Evolutionary conservation across 1,140 invertebrate species (phyloP), one percentile per base, ranked within the genome.

Genomic region (Hylaeus volcanicus): DNA sequence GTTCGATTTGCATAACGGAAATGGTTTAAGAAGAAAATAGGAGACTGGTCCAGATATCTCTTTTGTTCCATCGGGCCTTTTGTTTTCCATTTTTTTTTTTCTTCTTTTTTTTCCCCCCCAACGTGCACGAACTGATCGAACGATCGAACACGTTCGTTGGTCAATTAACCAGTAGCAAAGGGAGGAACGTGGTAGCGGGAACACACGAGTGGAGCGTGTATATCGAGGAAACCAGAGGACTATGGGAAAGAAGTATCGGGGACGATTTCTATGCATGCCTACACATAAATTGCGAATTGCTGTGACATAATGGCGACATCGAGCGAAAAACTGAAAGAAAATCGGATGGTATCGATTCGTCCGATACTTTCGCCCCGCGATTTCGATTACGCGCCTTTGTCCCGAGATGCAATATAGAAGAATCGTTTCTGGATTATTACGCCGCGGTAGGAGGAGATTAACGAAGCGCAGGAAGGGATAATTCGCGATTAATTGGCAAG

Each of bases 331-430:
- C 48, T 70, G 26, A 68, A 66, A 56, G 41, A 85, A 71, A 74
- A 82, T 76, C 68, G 70, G 83, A 58, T 71, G 51, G 14, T 64
- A 84, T 82, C 70, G 79, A 82, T 78, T 79, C 69, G 60, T n/a
- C 26, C 56, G 63, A 43, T 61, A 81, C 37, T 71, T 37, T 53
- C 48, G 11, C 51, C 6, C 15, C 6, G 12, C 48, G 73, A 75
- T 69, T 65, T 80, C 63, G 48, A 80, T 69, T 61, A 56, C 79
- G 64, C n/a, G 63, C n/a, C 63, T 74, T 74, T 73, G 51, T 75
- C 3, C 39, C 14, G 64, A 56, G 45, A 80, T 68, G 72, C 79
- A 43, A 43, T 60, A 75, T 80, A 68, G 75, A 72, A 56, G 61
- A 66, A 15, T 61, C 37, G 53, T 11, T 43, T 26, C 55, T 61